Evolutionary conservation across 2,888 invertebrate species (phyloP).

Genomic region (Eupithecia dodoneata): DNA sequence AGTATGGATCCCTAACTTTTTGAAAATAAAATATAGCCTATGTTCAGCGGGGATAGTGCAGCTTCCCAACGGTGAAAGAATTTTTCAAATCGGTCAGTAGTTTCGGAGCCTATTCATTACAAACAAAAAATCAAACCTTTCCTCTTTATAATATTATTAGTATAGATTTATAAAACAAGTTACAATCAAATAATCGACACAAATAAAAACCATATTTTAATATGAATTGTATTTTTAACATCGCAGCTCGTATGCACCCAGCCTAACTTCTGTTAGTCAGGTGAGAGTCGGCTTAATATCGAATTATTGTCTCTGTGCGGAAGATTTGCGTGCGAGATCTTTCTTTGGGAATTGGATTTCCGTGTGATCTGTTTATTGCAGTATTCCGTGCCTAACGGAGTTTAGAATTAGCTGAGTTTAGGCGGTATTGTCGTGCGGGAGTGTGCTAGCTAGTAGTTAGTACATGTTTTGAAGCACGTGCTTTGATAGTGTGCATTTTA

Average conservation of each 20-base stretch:
- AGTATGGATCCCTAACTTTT: too few relatives aligned
- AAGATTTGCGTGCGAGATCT: slow-evolving; percentile 55
- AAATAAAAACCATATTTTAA: too few relatives aligned
- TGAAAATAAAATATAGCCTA: too few relatives aligned
- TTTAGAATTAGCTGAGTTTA: slow-evolving; percentile 23
- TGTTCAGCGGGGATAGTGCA: too few relatives aligned
- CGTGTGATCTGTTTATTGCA: slow-evolving; percentile 37
- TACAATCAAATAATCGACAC: too few relatives aligned
- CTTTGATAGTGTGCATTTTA: background rate
- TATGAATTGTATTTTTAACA: background rate
- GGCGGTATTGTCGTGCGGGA: background rate
- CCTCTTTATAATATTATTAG: too few relatives aligned
- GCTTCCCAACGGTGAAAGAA: too few relatives aligned
- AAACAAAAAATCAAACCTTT: too few relatives aligned
- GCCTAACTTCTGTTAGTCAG: slow-evolving; percentile 60
- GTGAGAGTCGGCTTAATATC: slow-evolving; percentile 70
- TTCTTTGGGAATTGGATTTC: slow-evolving; percentile 55
- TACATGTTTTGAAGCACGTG: background rate
- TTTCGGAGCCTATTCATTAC: too few relatives aligned
- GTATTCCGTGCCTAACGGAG: slow-evolving; percentile 6
- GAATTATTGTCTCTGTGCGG: slow-evolving; percentile 67
- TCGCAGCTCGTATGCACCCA: slow-evolving; percentile 14
- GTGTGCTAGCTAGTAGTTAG: background rate
- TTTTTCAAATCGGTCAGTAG: too few relatives aligned
- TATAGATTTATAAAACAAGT: too few relatives aligned